Conservation (phyloP, 2,113 vertebrate species). For the Cardinalis cardinalis region DNA sequence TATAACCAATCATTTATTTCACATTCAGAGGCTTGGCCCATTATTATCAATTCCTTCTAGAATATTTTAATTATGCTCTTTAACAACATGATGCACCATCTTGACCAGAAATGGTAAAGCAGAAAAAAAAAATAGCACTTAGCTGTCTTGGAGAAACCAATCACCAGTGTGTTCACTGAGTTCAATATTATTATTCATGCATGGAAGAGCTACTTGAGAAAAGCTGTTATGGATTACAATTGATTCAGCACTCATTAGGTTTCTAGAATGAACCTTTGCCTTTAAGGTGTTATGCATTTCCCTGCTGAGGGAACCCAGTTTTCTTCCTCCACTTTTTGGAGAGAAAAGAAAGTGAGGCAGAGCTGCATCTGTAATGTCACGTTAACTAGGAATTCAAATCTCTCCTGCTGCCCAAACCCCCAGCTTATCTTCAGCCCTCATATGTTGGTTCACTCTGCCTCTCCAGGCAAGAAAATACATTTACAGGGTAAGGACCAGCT, state of each 20-base stretch:
- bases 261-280: background rate
- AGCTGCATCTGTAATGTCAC: background rate
- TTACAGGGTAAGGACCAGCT: background rate
- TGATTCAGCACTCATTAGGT: background rate
- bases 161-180: background rate
- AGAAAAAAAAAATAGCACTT: background rate
- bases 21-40: background rate
- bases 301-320: background rate
- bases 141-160: background rate
- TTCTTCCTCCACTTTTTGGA: background rate
- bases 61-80: background rate
- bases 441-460: background rate
- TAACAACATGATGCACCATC: background rate
- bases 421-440: background rate
- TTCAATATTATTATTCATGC: conserved; percentile 23
- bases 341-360: background rate
- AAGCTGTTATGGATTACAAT: conserved; percentile 26
- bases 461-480: background rate
- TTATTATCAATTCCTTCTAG: background rate
- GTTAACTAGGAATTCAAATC: background rate
- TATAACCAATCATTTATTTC: background rate
- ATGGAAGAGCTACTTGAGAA: background rate
- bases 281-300: background rate
- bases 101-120: background rate
- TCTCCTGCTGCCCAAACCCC: background rate